Conservation (phyloP, 2,113 vertebrate genomes). For the Cromileptes altivelis region DNA sequence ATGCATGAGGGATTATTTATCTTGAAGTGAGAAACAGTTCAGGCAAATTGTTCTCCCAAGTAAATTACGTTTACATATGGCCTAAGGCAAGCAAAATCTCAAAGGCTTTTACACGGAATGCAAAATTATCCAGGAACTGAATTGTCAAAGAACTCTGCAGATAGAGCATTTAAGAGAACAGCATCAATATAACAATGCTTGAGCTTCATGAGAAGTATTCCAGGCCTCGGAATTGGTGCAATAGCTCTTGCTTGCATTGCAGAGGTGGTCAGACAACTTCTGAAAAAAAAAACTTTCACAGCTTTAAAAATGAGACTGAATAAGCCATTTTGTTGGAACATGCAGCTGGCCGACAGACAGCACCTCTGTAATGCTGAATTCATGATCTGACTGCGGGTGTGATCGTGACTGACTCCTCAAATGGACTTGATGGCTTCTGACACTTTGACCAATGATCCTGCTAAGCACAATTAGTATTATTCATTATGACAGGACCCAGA, state of each 20-base stretch:
- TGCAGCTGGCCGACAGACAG: slow-evolving; percentile 3
- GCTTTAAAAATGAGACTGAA: not conserved
- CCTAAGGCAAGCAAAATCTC: slow-evolving; percentile 64
- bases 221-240: not conserved
- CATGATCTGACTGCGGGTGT: slow-evolving; percentile 2
- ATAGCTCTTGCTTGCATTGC: not conserved
- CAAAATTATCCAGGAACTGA: slow-evolving; percentile 64
- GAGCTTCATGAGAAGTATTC: not conserved
- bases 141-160: slow-evolving; percentile 54
- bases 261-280: not conserved
- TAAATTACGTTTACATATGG: slow-evolving; percentile 74
- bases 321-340: not conserved
- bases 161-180: slow-evolving; percentile 29
- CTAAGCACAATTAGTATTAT: slow-evolving; percentile 73
- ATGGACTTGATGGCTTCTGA: slow-evolving; percentile 73
- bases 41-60: slow-evolving; percentile 77
- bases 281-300: not conserved
- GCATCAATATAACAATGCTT: slow-evolving; percentile 39
- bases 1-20: slow-evolving; percentile 78
- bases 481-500: slow-evolving; percentile 69
- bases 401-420: slow-evolving; percentile 51
- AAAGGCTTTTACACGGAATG: slow-evolving; percentile 40
- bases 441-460: slow-evolving; percentile 74
- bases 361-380: slow-evolving; percentile 30
- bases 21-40: slow-evolving; percentile 70